Evolutionary conservation across 1,140 invertebrate genomes (phyloP), one percentile per base, ranked within the genome.

Genomic region (Drepana arcuata): DNA sequence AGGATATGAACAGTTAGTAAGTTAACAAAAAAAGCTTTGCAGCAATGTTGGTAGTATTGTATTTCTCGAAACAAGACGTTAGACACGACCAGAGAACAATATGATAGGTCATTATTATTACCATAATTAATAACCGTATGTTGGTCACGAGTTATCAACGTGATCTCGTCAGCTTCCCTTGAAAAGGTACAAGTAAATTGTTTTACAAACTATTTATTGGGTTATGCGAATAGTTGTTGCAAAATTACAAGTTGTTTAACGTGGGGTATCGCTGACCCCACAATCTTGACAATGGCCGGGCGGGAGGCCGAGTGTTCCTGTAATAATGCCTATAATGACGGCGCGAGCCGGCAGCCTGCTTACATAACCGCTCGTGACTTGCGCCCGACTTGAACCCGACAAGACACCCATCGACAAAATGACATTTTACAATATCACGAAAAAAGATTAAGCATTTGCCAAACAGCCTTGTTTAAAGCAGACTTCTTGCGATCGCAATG

Each of bases 301-400:
- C 58, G 54, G 59, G 58, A 59, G 69, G 52, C 41, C 58, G 61
- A 62, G 70, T 78, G 69, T 68, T 68, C 64, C 59, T 61, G 43
- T 61, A 67, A 66, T 78, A 78, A 66, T 78, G 55, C 44, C 63
- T 71, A 72, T 79, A 79, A 79, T 78, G 70, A 63, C 62, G 62
- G 56, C 61, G 61, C 65, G 56, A 66, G 59, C 53, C 71, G 64
- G 73, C 73, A 75, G 71, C 71, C 56, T 64, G 75, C 70, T 78
- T 78, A 77, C 64, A 77, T 78, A 78, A 78, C 70, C 61, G 65
- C 57, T 74, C 77, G 77, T 81, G 77, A 81, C 77, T 77, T 50
- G 72, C 66, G 72, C 72, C 78, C 78, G 78, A 78, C 72, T n/a
- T n/a, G 71, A 70, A 73, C 70, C 62, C 10, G 48, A 58, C 59